These are phyloP conservation scores for Littorina saxatilis DNA, from an alignment of 1,140 invertebrate species.

Conservation along the genomic window DNA sequence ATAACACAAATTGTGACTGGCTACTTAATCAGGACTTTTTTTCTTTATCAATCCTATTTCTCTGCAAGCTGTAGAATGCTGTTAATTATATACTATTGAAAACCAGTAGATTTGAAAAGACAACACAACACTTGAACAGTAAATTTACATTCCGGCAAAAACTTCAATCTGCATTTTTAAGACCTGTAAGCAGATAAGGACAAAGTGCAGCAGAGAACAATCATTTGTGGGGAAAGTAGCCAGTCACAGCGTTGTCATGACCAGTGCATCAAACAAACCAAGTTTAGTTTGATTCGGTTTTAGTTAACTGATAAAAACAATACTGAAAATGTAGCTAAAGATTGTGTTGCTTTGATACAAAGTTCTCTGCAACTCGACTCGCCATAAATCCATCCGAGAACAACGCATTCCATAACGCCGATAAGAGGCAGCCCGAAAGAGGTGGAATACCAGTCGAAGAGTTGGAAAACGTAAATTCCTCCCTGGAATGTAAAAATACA, in stretches of 20 bases:
- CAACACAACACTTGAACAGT: too few relatives aligned
- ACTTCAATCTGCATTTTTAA: too few relatives aligned
- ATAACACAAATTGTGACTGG: slow-evolving; percentile 7
- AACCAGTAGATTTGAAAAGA: too few relatives aligned
- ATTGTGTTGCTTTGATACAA: slow-evolving; percentile 28
- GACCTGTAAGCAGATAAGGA: neutral
- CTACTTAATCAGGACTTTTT: neutral
- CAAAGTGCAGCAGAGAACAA: neutral
- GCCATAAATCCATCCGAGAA: slow-evolving; percentile 69
- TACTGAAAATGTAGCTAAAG: slow-evolving; percentile 17
- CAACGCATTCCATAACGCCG: slow-evolving; percentile 78
- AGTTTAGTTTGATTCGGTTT: neutral
- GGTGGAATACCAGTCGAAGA: slow-evolving; percentile 90
- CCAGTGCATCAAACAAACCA: neutral
- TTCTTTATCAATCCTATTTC: too few relatives aligned
- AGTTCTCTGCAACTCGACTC: slow-evolving; percentile 42
- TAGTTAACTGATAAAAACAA: slow-evolving; percentile 1
- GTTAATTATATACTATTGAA: too few relatives aligned
- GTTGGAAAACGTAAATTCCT: slow-evolving; percentile 88
- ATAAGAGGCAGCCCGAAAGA: slow-evolving; percentile 88
- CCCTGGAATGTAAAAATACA: slow-evolving; percentile 67
- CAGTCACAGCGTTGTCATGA: slow-evolving; percentile 20
- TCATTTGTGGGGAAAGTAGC: neutral
- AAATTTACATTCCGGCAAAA: too few relatives aligned
- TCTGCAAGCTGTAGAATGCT: too few relatives aligned